These are phyloP conservation scores for Bryconaethiops microstoma DNA, from an alignment of 2,797 vertebrate species.

Conservation along the genomic window DNA sequence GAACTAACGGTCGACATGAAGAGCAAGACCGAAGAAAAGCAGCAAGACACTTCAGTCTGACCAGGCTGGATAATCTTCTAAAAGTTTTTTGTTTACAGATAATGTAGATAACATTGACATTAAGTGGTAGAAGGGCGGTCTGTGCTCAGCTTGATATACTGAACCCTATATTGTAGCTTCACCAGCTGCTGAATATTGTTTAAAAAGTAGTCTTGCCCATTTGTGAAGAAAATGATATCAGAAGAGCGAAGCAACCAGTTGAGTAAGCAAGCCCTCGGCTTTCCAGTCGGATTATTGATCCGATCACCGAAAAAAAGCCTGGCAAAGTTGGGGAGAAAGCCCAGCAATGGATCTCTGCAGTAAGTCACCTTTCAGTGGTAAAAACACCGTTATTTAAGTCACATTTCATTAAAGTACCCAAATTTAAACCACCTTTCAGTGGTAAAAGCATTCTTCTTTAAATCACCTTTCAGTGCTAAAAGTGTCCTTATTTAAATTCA, in stretches of 20 bases:
- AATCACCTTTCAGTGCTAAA: too few species aligned
- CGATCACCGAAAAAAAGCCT: constrained; percentile 79
- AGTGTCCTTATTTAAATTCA: too few species aligned
- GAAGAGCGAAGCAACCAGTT: constrained; percentile 74
- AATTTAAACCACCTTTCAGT: too few species aligned
- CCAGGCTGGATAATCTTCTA: not conserved
- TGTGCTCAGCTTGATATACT: not conserved
- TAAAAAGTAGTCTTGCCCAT: too few species aligned
- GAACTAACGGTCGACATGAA: constrained; percentile 8
- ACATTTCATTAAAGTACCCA: too few species aligned
- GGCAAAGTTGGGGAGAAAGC: constrained; percentile 77
- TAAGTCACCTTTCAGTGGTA: constrained; percentile 63
- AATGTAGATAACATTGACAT: not conserved
- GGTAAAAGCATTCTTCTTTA: too few species aligned
- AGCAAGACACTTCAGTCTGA: not conserved
- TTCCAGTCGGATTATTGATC: constrained; percentile 77
- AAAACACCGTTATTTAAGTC: too few species aligned
- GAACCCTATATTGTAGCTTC: not conserved
- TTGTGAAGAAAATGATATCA: constrained; percentile 72
- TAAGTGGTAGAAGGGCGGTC: not conserved
- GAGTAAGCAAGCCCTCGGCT: constrained; percentile 73
- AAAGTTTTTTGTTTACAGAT: not conserved
- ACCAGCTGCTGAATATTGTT: too few species aligned
- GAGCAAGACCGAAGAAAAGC: not conserved
- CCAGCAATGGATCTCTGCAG: constrained; percentile 82